These are phyloP conservation scores for Strigamia transsilvanica DNA, from an alignment of 2,888 invertebrate species.

Conservation along the genomic window DNA sequence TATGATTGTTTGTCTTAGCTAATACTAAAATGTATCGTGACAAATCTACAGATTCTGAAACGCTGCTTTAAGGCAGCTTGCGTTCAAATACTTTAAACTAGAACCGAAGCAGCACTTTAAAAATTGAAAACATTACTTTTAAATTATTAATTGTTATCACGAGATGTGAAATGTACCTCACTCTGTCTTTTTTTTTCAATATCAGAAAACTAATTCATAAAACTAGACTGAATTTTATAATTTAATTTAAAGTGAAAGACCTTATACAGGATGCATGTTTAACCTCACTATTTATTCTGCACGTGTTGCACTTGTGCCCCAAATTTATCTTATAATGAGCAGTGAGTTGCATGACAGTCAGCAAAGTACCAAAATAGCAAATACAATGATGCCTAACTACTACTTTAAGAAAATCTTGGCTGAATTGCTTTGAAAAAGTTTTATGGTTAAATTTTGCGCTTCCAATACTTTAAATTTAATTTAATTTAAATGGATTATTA, in stretches of 20 bases:
- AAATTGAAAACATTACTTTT: no score
- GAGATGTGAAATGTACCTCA: background rate
- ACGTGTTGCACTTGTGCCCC: slow-evolving; percentile 35
- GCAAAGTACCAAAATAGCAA: slow-evolving; percentile 41
- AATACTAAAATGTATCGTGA: no score
- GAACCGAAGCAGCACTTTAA: no score
- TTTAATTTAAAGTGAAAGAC: background rate
- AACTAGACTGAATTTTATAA: background rate
- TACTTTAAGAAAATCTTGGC: slow-evolving; percentile 22
- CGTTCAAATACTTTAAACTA: no score
- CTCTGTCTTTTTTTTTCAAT: background rate
- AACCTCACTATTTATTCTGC: slow-evolving; percentile 22
- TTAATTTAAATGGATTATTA: background rate
- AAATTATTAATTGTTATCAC: no score
- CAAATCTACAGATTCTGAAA: no score
- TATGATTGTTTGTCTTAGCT: no score
- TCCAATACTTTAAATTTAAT: background rate
- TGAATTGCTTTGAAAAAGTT: background rate
- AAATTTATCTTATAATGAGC: slow-evolving; percentile 42
- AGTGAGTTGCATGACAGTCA: slow-evolving; percentile 37
- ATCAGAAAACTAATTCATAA: no score
- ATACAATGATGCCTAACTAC: slow-evolving; percentile 13
- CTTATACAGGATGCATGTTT: background rate
- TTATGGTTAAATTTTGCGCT: background rate
- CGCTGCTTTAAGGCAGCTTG: no score